Evolutionary conservation across 2,888 invertebrate genomes (phyloP), one percentile per base, ranked within the genome.

Genomic region (Mystacides longicornis): DNA sequence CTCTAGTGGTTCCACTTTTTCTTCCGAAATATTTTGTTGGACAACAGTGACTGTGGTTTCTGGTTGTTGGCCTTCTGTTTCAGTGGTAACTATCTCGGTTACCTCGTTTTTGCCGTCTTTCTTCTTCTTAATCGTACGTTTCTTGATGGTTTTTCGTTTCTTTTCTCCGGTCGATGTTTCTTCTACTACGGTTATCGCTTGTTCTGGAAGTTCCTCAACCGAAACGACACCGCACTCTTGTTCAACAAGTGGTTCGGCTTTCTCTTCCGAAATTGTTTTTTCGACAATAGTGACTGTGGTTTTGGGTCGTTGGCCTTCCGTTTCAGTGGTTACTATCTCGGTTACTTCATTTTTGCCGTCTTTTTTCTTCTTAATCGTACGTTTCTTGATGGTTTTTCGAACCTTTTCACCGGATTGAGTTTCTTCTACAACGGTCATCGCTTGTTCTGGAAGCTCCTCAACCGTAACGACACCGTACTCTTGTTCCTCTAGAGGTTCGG

Each of bases 241-340:
- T 50, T 59, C 52, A 42, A 65, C 63, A 57, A 61, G 60, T 3
- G 66, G 64, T 18, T 65, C 59, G 57, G 67, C 64, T n/a, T n/a
- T n/a, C n/a, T 37, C 37, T 14, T 7, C 14, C 7, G 37, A 37
- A 3, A 37, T 16, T 31, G 63, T 54, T 5, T 31, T 64, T 69
- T 65, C 45, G 65, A 64, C 3, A 78, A 71, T 59, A 71, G 62
- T 72, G 1, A 64, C 62, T 3, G 54, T 48, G 60, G 64, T 56
- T 52, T 58, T 55, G 14, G 58, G 60, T 49, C 43, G 37, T 51
- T 63, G 7, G 57, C 48, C 55, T 46, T 72, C 73, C 55, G 74
- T 74, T 66, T 75, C 74, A 1, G 69, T 64, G 2, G 67, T 67
- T 4, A 64, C 62, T 22, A 69, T 68, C 61, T 70, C 66, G 18